Percentiles rank a stretch among this genome's conserved stretches.
phyloP scores from a whole-genome alignment of 1,140 invertebrate species.

The Vanessa tameamea region DNA sequence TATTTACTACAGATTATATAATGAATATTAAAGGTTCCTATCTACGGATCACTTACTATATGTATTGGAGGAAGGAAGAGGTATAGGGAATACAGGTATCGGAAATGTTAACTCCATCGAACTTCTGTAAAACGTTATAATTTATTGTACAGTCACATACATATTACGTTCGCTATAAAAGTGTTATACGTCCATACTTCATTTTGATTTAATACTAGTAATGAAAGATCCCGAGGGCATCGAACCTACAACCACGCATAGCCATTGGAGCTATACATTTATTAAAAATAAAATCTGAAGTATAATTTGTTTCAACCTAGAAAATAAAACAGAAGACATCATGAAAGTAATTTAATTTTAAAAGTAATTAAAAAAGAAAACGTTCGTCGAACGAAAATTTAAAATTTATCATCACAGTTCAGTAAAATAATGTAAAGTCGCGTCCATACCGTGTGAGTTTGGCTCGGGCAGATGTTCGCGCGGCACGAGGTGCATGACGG shows the following conservation, averaged over 20 bases:
- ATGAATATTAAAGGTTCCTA: slow-evolving; percentile 15
- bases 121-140: slow-evolving; percentile 62
- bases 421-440: slow-evolving; percentile 1
- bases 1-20: not conserved
- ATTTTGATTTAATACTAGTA: too few species aligned
- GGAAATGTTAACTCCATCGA: slow-evolving; percentile 64
- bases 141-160: slow-evolving; percentile 19
- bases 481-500: slow-evolving; percentile 99
- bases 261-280: too few species aligned
- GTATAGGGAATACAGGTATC: slow-evolving; percentile 38
- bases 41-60: slow-evolving; percentile 20
- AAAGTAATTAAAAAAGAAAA: too few species aligned
- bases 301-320: too few species aligned
- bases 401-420: not conserved
- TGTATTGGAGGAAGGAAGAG: slow-evolving; percentile 37
- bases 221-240: too few species aligned
- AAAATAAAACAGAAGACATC: not conserved
- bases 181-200: too few species aligned
- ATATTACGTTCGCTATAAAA: too few species aligned
- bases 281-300: too few species aligned
- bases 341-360: not conserved
- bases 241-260: too few species aligned
- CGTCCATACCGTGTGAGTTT: slow-evolving; percentile 82
- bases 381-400: not conserved
- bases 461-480: slow-evolving; percentile 99